phyloP scores from a whole-genome alignment of 1,140 invertebrate genomes.

The Sycobia sp. region DNA sequence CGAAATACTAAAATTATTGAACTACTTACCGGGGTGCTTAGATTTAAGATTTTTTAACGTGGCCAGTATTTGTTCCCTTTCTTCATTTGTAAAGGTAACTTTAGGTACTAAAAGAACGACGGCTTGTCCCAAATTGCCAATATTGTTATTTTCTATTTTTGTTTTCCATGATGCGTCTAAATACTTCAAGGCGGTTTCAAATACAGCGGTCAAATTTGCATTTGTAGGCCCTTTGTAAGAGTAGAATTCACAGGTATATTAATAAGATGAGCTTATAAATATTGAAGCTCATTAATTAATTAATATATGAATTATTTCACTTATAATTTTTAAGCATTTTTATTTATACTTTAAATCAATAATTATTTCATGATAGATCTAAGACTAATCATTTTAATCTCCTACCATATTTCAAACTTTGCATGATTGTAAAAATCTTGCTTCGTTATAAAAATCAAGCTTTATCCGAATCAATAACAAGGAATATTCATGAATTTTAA shows the following conservation, averaged over 20 bases:
- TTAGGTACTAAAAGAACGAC: slow-evolving; percentile 43
- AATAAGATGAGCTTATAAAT: neutral
- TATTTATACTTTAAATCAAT: no score
- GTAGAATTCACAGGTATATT: no score
- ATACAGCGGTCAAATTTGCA: slow-evolving; percentile 38
- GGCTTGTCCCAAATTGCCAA: slow-evolving; percentile 45
- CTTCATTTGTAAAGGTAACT: slow-evolving; percentile 22
- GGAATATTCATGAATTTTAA: no score
- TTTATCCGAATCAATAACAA: no score
- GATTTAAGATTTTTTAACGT: slow-evolving; percentile 39
- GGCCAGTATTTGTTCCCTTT: slow-evolving; percentile 31
- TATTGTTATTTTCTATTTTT: slow-evolving; percentile 32
- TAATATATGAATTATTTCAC: neutral
- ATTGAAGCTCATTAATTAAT: neutral
- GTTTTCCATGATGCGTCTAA: slow-evolving; percentile 41
- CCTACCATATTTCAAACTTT: no score
- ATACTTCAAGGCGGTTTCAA: slow-evolving; percentile 36
- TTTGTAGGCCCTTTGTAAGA: slow-evolving; percentile 39
- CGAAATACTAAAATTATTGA: slow-evolving; percentile 1
- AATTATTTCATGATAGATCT: no score
- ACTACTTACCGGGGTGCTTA: slow-evolving; percentile 47
- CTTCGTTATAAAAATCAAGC: no score
- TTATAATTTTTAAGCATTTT: neutral
- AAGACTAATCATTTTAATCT: no score
- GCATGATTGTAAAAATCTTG: no score